Percentiles rank a stretch among this genome's conserved stretches.
Conservation (phyloP, 1,140 invertebrate species). For the Drosophila athabasca region DNA sequence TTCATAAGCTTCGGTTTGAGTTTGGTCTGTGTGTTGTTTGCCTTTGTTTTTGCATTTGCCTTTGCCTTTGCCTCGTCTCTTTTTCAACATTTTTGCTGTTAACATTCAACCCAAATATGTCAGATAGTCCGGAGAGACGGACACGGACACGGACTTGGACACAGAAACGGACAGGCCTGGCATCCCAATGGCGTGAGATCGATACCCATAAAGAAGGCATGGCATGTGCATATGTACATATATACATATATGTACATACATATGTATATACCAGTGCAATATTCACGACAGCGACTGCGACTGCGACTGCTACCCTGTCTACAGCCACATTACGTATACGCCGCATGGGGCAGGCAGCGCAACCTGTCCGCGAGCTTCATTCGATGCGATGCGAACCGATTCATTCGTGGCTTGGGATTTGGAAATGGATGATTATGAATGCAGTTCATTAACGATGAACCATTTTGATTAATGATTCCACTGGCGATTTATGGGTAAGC, state of each 20-base stretch:
- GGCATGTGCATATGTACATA: no score
- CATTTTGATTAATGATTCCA: conserved; percentile 35
- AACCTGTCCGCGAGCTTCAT: conserved; percentile 20
- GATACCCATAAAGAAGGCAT: conserved; percentile 31
- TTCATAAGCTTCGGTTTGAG: conserved; percentile 37
- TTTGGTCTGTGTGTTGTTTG: conserved; percentile 2
- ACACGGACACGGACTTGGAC: neutral
- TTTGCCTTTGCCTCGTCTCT: conserved; percentile 30
- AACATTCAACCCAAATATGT: conserved; percentile 70
- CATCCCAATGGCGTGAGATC: conserved; percentile 50
- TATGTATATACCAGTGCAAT: conserved; percentile 4
- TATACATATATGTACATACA: no score
- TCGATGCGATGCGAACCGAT: neutral
- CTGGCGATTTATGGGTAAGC: conserved; percentile 10
- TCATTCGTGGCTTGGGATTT: conserved; percentile 2
- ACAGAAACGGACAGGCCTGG: conserved; percentile 19
- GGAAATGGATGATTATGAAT: conserved; percentile 30
- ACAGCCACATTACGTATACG: conserved; percentile 65
- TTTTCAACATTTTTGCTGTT: conserved; percentile 35
- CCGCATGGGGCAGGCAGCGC: conserved; percentile 32
- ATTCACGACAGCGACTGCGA: no score
- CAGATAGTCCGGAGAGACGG: conserved; percentile 8
- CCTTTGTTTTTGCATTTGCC: conserved; percentile 20
- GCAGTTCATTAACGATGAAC: conserved; percentile 23
- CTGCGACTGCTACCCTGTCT: neutral